Conservation (phyloP, 2,113 vertebrate genomes). For the Cettia cetti region DNA sequence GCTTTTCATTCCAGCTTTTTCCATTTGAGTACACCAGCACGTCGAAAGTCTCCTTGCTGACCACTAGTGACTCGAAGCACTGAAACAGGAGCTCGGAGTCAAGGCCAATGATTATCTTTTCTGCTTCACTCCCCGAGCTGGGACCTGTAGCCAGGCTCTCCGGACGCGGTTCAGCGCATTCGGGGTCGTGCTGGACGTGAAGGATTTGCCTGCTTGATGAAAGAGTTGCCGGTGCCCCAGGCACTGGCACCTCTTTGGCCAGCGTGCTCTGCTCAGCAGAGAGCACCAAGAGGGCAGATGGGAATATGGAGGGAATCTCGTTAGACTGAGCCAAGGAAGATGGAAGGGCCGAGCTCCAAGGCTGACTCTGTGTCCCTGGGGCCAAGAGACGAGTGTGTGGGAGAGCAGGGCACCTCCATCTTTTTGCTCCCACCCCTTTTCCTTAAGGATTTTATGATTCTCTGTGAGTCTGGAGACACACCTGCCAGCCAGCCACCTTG, state of each 20-base stretch:
- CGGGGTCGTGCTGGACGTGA: neutral
- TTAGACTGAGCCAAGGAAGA: neutral
- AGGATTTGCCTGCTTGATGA: neutral
- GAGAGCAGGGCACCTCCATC: neutral
- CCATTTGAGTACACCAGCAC: neutral
- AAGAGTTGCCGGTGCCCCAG: neutral
- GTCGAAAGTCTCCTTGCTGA: neutral
- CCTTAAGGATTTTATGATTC: neutral
- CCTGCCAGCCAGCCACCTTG: neutral
- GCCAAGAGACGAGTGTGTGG: rapidly evolving
- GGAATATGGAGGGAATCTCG: neutral
- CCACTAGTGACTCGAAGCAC: neutral
- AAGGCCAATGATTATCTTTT: neutral
- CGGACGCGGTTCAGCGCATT: neutral
- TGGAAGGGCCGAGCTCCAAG: neutral
- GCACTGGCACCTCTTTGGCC: neutral
- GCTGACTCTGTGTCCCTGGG: neutral
- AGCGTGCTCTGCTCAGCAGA: neutral
- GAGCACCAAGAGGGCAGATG: neutral
- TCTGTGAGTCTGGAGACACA: neutral
- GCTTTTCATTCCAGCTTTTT: neutral
- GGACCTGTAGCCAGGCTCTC: neutral
- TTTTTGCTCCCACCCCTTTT: neutral
- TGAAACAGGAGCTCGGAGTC: conserved; percentile 13
- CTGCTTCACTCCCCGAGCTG: neutral